phyloP scores from a whole-genome alignment of 2,888 invertebrate genomes.

The Mimas tiliae region DNA sequence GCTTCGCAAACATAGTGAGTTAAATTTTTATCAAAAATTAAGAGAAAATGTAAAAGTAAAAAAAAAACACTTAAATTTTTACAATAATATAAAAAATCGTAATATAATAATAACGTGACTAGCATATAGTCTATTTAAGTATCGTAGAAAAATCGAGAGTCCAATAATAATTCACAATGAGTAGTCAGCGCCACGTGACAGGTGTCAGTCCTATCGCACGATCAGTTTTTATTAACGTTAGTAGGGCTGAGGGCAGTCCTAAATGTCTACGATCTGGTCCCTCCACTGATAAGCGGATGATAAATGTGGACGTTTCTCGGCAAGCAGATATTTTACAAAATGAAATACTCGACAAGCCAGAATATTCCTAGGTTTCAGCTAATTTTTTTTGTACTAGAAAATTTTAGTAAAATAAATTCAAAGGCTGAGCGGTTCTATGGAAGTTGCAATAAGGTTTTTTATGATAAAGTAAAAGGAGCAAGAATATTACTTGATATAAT shows the following conservation, averaged over 20 bases:
- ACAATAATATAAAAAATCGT: too few species aligned
- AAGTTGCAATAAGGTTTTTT: not conserved
- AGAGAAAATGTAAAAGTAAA: too few species aligned
- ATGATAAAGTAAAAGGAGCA: too few species aligned
- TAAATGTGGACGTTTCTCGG: constrained; percentile 36
- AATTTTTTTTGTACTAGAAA: not conserved
- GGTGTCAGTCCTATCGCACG: constrained; percentile 49
- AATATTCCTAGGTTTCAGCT: not conserved
- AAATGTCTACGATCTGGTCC: constrained; percentile 38
- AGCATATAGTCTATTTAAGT: not conserved
- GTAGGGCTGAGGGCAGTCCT: constrained; percentile 29
- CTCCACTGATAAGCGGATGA: constrained; percentile 36
- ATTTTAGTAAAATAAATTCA: not conserved
- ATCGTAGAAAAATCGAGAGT: not conserved
- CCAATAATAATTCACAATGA: not conserved
- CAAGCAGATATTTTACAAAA: not conserved
- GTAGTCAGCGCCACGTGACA: constrained; percentile 39
- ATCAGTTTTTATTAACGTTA: constrained; percentile 52
- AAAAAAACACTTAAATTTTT: too few species aligned
- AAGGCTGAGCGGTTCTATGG: not conserved
- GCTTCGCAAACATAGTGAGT: too few species aligned
- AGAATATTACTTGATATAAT: too few species aligned
- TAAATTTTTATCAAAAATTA: too few species aligned
- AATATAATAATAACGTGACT: too few species aligned
- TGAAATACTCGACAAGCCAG: not conserved